Conservation (phyloP, 2,113 vertebrate genomes). For the Caretta caretta region DNA sequence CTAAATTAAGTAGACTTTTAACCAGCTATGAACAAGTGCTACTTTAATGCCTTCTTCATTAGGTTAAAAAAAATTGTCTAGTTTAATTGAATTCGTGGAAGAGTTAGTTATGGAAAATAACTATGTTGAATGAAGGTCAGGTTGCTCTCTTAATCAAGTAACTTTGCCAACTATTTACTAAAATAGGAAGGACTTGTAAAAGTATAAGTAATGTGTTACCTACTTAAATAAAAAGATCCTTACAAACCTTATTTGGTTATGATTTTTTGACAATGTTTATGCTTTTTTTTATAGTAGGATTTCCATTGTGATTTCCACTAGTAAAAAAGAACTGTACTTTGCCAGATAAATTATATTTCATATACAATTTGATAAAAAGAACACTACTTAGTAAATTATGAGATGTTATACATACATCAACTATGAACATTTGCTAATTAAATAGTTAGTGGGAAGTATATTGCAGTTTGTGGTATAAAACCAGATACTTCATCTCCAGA, state of each 20-base stretch:
- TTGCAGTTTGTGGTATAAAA: conserved; percentile 5
- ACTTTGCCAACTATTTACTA: conserved; percentile 85
- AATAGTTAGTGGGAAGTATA: conserved; percentile 27
- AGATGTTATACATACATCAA: conserved; percentile 12
- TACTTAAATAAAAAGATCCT: conserved; percentile 84
- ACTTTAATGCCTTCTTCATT: conserved; percentile 11
- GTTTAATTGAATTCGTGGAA: conserved; percentile 74
- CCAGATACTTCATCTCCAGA: not conserved
- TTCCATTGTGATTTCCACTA: conserved; percentile 78
- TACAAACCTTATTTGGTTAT: conserved; percentile 82
- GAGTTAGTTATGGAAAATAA: conserved; percentile 73
- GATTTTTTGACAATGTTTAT: conserved; percentile 79
- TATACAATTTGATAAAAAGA: conserved; percentile 64
- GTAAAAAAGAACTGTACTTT: conserved; percentile 46
- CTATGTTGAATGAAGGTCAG: conserved; percentile 77
- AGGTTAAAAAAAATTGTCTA: conserved; percentile 59
- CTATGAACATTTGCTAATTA: not conserved
- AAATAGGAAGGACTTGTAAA: conserved; percentile 85
- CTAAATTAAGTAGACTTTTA: conserved; percentile 40
- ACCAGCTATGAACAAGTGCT: conserved; percentile 22
- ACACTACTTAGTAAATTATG: conserved; percentile 32
- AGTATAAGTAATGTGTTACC: conserved; percentile 87
- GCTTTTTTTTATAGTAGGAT: conserved; percentile 69
- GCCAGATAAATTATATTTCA: conserved; percentile 59
- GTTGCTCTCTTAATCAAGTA: conserved; percentile 82